Conservation (phyloP, 1,140 invertebrate species). For the Drosophila biarmipes region DNA sequence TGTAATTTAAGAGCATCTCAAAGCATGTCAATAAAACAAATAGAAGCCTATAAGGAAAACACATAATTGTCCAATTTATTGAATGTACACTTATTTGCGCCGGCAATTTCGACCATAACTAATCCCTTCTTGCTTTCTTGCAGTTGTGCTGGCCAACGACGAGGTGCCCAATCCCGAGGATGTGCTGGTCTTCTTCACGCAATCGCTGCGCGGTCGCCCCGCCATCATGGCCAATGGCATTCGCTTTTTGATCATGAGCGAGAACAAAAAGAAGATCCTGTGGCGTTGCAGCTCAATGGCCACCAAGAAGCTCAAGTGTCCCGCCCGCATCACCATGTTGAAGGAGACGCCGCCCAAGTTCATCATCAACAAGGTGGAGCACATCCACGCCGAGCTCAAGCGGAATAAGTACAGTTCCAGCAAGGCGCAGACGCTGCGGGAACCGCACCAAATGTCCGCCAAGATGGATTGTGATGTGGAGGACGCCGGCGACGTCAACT, state of each 20-base stretch:
- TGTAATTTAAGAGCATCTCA: conserved; percentile 62
- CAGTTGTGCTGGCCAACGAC: conserved; percentile 80
- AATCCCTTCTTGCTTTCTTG: conserved; percentile 36
- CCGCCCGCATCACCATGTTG: conserved; percentile 82
- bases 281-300: conserved; percentile 84
- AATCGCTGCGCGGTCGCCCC: conserved; percentile 79
- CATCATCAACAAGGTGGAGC: conserved; percentile 80
- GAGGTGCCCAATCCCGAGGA: conserved; percentile 81
- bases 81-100: background rate
- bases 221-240: conserved; percentile 83
- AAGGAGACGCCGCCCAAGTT: conserved; percentile 82
- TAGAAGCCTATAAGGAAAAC: conserved; percentile 8
- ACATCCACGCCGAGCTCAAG: conserved; percentile 79
- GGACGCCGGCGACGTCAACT: conserved; percentile 53
- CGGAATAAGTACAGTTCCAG: conserved; percentile 80
- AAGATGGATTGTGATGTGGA: conserved; percentile 69
- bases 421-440: conserved; percentile 61
- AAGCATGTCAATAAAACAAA: conserved; percentile 57
- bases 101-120: conserved; percentile 11
- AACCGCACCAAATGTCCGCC: conserved; percentile 31
- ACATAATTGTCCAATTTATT: conserved; percentile 34
- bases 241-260: conserved; percentile 83
- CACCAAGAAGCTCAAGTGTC: conserved; percentile 83
- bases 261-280: conserved; percentile 83
- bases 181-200: conserved; percentile 78